Evolutionary conservation across 2,888 invertebrate genomes (phyloP), one percentile per base, ranked within the genome.

Genomic region (Lymantria monacha): DNA sequence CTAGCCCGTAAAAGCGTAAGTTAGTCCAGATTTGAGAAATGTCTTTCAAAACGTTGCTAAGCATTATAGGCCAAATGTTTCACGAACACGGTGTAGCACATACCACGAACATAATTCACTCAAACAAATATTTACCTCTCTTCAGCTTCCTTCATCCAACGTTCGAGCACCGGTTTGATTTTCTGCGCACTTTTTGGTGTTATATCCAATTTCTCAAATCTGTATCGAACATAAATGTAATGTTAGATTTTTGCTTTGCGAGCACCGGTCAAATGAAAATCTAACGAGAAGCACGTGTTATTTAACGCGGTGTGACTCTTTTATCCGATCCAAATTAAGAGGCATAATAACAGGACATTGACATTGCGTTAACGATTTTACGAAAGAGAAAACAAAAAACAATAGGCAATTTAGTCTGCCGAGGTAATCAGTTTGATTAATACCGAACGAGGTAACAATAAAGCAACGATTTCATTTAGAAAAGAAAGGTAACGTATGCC

Each of bases 111-210:
- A 85, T 68, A 81, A 76, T 76, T 84, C 89, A 87, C 86, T 87
- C 85, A 86, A 84, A 86, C 85, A 86, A 61, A 67, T 90, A 91
- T 77, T 91, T 90, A 98, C 95, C 98, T 97, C 93, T 98, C 98
- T 93, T 99, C 98, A 49, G 98, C 98, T 91, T 99, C 98, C 89
- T 96, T 96, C 98, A 99, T 98, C 99, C 99, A 99, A 90, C 97
- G 94, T 91, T 99, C 99, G 83, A 99, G 94, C 74, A 99, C 99
- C 70, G 99, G 99, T 91, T 98, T 98, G 85, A 99, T 99, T 94
- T 99, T 99, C 93, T 98, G 98, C 79, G 99, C 99, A 93, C 98
- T 98, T 93, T 99, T 98, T 83, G 99, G 99, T 80, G 99, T 99
- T 80, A 99, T 99, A 93, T 99, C 99, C 92, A 99, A 93, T 93